Evolutionary conservation across 2,888 invertebrate species (phyloP).

Genomic region (Arctia plantaginis): DNA sequence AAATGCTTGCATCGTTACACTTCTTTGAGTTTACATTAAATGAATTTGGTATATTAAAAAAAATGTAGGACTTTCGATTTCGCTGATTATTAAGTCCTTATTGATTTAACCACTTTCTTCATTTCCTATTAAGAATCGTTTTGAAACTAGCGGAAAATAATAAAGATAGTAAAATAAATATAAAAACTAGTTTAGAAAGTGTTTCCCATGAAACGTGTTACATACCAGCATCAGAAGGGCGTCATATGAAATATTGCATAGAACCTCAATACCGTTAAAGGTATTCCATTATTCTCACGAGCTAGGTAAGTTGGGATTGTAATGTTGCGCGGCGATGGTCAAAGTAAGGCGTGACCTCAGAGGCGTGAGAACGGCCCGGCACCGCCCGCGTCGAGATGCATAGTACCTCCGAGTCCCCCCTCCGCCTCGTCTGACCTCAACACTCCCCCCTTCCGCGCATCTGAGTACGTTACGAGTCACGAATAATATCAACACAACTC

Average conservation of each 20-base stretch:
- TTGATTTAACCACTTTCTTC: neutral
- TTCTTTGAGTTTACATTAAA: neutral
- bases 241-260: constrained; percentile 64
- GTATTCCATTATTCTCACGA: constrained; percentile 69
- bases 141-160: neutral
- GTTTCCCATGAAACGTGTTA: constrained; percentile 45
- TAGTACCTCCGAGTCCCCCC: constrained; percentile 38
- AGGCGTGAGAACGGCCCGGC: constrained; percentile 80
- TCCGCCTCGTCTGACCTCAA: constrained; percentile 59
- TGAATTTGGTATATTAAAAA: neutral
- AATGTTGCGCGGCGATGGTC: constrained; percentile 76
- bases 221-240: constrained; percentile 36
- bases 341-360: constrained; percentile 83
- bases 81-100: neutral
- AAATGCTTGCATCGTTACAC: neutral
- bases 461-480: constrained; percentile 53
- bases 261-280: constrained; percentile 72
- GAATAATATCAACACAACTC: constrained; percentile 45
- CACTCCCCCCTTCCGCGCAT: constrained; percentile 44
- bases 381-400: constrained; percentile 66
- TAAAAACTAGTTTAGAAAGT: constrained; percentile 49
- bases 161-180: constrained; percentile 18
- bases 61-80: neutral
- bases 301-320: constrained; percentile 49
- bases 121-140: neutral